Evolutionary conservation across 2,797 vertebrate genomes (phyloP), one percentile per base, ranked within the genome.

Genomic region (Psittacula echo): DNA sequence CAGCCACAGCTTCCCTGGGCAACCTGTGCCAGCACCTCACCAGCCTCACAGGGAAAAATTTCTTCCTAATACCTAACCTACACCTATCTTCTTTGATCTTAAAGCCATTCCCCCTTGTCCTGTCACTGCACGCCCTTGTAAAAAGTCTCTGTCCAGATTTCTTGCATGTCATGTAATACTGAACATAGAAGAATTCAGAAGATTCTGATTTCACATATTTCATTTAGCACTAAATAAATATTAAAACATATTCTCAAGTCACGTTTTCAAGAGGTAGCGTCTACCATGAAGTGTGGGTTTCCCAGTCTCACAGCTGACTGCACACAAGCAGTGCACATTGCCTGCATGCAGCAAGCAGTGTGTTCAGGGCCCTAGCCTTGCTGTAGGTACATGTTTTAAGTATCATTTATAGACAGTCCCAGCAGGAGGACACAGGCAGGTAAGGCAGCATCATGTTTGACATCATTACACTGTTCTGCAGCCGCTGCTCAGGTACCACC

Each of bases 241-340:
- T 2, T 5, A 37, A 79, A 67, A 47, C 2, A 3, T 22, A 47
- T 51, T 44, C 44, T 74, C n/a, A 74, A 51, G 58, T 80, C 73
- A 70, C 1, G 2, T 75, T 87, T 70, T 67, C 44, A 73, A 1
- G 3, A 13, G 42, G 20, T 23, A 29, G 32, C 32, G 54, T 32
- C 74, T 37, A 47, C 53, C 50, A 32, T 0, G 1, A 80, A 42
- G 11, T 10, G 5, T 0, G 5, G 24, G 32, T 45, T 89, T 58
- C 73, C 65, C 73, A 44, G 50, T 13, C 67, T 39, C 16, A 7
- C 2, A 60, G 48, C 27, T 29, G 45, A 42, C 1, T 32, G 58
- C 61, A 50, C 12, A 45, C 12, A 15, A 2, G 4, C 24, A 3
- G 10, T 2, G 2, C 68, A 61, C 0, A 0, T 29, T 15, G 10